phyloP scores from a whole-genome alignment of 2,113 vertebrate genomes.

The Monopterus albus region DNA sequence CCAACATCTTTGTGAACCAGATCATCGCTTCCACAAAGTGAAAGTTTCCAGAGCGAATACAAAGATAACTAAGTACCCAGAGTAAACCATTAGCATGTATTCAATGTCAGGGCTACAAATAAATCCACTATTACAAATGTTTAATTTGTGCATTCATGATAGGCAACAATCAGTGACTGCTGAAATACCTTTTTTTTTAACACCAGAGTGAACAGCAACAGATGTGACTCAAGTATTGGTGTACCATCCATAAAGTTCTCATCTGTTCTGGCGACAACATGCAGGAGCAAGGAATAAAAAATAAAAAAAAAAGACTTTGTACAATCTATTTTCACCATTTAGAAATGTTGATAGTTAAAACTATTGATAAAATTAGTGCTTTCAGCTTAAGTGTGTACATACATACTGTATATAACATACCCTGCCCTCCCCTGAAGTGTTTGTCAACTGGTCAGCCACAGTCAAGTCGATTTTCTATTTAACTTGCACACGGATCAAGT shows the following conservation, averaged over 20 bases:
- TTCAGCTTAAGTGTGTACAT: constrained; percentile 90
- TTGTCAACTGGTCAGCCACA: constrained; percentile 59
- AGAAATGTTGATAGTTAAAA: constrained; percentile 86
- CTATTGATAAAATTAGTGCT: constrained; percentile 96
- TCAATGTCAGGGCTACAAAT: not conserved
- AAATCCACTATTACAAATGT: constrained; percentile 77
- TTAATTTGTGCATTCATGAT: constrained; percentile 94
- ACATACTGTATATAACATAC: constrained; percentile 72
- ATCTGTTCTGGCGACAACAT: constrained; percentile 86
- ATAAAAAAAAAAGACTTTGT: constrained; percentile 88
- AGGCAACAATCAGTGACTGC: constrained; percentile 85
- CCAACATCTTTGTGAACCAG: not conserved
- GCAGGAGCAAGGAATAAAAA: constrained; percentile 89
- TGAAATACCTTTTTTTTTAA: constrained; percentile 82
- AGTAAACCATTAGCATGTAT: not conserved
- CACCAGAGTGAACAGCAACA: constrained; percentile 80
- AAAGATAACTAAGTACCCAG: not conserved
- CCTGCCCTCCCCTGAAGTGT: constrained; percentile 80
- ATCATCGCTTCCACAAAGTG: not conserved
- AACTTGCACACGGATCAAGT: constrained; percentile 41
- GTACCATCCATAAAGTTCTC: constrained; percentile 90
- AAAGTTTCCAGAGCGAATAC: too few relatives aligned
- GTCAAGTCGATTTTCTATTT: constrained; percentile 34
- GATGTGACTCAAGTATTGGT: constrained; percentile 86
- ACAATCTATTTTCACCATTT: constrained; percentile 92